phyloP scores from a whole-genome alignment of 2,113 vertebrate species.

The Poeciliopsis occidentalis region DNA sequence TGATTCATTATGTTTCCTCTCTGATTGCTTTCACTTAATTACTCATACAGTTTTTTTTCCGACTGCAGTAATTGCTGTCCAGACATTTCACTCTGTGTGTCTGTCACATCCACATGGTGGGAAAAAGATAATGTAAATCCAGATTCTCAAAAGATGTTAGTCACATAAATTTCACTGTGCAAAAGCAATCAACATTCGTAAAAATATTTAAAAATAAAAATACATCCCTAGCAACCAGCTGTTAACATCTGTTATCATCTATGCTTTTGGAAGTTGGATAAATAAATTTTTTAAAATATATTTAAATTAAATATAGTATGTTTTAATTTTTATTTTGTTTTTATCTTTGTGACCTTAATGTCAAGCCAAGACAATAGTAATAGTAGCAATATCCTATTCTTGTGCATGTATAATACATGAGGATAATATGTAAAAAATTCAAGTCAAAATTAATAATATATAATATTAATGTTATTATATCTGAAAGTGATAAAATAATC shows the following conservation, averaged over 20 bases:
- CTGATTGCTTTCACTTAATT: constrained; percentile 11
- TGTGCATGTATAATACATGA: not conserved
- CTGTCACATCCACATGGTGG: not conserved
- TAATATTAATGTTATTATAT: not conserved
- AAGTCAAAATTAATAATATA: not conserved
- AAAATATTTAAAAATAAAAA: not conserved
- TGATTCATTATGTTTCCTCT: not conserved
- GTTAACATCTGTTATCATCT: not conserved
- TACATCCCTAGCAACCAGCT: not conserved
- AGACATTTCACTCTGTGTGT: not conserved
- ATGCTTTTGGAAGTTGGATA: too few species aligned
- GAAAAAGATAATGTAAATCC: not conserved
- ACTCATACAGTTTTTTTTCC: constrained; percentile 3
- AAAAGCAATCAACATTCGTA: not conserved
- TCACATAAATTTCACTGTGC: constrained; percentile 4
- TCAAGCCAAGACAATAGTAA: not conserved
- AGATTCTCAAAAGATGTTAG: not conserved
- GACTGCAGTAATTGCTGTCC: constrained; percentile 2
- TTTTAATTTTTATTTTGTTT: not conserved
- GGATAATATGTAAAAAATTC: not conserved
- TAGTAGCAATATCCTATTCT: not conserved
- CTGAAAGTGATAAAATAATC: not conserved
- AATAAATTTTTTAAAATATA: too few species aligned
- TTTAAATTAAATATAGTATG: not conserved
- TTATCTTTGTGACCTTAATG: not conserved